Evolutionary conservation across 2,113 vertebrate genomes (phyloP).

Genomic region (Melospiza georgiana): DNA sequence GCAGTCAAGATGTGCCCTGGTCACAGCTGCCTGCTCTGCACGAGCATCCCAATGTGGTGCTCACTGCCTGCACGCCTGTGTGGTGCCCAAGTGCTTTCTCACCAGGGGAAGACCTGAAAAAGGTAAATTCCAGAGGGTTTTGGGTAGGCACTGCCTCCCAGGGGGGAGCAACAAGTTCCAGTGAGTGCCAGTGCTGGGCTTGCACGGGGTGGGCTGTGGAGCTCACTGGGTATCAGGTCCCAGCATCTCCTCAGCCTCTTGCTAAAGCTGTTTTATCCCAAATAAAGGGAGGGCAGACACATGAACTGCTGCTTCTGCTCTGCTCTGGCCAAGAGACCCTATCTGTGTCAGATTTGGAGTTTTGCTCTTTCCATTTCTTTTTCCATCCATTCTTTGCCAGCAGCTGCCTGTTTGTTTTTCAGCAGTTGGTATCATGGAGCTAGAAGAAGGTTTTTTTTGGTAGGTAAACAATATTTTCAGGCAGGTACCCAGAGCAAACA

Average conservation of each 20-base stretch:
- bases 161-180: background rate
- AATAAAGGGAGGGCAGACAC: background rate
- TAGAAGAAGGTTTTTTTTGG: background rate
- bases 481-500: background rate
- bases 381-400: background rate
- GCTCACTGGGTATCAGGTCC: background rate
- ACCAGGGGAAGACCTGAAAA: background rate
- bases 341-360: background rate
- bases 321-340: rapidly evolving
- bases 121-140: background rate
- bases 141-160: background rate
- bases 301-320: background rate
- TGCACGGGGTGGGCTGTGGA: background rate
- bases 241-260: background rate
- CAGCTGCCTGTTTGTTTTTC: background rate
- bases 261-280: background rate
- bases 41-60: background rate
- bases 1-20: constrained; percentile 35
- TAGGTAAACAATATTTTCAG: background rate
- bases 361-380: background rate
- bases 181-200: background rate
- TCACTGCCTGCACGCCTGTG: background rate
- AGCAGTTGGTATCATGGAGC: rapidly evolving
- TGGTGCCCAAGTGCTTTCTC: rapidly evolving
- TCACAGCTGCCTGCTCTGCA: background rate